Percentiles rank a stretch among this genome's conserved stretches.
phyloP scores from a whole-genome alignment of 2,113 vertebrate genomes.

The Pachyramphus minor region DNA sequence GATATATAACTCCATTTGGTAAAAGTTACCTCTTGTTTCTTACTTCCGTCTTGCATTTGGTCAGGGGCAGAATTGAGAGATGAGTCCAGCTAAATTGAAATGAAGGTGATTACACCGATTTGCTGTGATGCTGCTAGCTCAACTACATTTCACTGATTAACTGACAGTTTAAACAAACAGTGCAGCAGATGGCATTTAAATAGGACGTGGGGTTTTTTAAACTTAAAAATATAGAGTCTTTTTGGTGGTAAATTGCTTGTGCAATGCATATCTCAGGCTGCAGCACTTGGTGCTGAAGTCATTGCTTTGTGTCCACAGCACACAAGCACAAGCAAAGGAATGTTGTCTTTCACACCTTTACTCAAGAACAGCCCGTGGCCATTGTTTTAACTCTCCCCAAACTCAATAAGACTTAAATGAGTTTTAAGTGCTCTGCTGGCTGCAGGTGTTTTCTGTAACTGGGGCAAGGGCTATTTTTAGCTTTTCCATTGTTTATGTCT shows the following conservation, averaged over 20 bases:
- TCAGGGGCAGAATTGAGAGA: not conserved
- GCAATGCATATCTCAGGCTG: not conserved
- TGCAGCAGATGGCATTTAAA: not conserved
- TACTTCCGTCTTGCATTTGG: not conserved
- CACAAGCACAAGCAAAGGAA: not conserved
- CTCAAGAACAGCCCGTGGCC: not conserved
- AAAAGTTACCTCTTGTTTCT: not conserved
- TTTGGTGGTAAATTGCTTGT: not conserved
- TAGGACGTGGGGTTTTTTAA: not conserved
- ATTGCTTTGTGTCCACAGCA: not conserved
- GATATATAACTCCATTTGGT: not conserved
- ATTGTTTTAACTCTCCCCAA: not conserved
- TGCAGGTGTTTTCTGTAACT: conserved; percentile 28
- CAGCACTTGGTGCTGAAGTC: not conserved
- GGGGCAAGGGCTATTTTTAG: conserved; percentile 35
- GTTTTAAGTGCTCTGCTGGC: conserved; percentile 20
- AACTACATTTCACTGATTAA: conserved; percentile 7
- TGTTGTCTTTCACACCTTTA: not conserved
- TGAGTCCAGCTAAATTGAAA: not conserved
- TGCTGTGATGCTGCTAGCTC: not conserved
- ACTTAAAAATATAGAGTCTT: not conserved
- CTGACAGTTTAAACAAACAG: not conserved
- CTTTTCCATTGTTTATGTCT: not conserved
- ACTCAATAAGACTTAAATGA: not conserved
- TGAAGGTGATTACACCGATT: not conserved